These are phyloP conservation scores for Agrotis segetum DNA, from an alignment of 2,888 invertebrate species.

Conservation along the genomic window DNA sequence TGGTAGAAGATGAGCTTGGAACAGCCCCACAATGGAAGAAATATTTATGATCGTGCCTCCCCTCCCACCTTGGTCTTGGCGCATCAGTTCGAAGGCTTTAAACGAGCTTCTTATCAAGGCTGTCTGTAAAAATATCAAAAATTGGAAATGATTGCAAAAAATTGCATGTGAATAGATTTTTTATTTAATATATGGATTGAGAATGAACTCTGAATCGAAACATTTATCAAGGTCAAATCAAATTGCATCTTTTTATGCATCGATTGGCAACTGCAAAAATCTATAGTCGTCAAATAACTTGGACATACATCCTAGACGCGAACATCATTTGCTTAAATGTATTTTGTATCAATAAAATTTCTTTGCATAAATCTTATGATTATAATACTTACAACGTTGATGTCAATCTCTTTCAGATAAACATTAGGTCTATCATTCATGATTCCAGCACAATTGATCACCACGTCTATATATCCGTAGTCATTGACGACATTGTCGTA, in stretches of 20 bases:
- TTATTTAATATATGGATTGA: too few species aligned
- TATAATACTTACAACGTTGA: slow-evolving; percentile 80
- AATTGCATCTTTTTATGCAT: not conserved
- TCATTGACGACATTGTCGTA: slow-evolving; percentile 72
- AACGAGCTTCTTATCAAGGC: slow-evolving; percentile 81
- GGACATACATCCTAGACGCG: too few species aligned
- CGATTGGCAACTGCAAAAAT: slow-evolving; percentile 1
- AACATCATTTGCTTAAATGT: too few species aligned
- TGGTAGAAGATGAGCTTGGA: slow-evolving; percentile 73
- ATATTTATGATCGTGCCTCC: slow-evolving; percentile 86
- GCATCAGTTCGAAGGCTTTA: slow-evolving; percentile 82
- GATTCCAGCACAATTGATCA: slow-evolving; percentile 82
- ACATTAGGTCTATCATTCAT: slow-evolving; percentile 79
- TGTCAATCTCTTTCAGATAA: slow-evolving; percentile 78
- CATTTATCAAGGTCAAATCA: not conserved
- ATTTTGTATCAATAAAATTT: too few species aligned
- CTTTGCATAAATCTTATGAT: too few species aligned
- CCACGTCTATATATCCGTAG: slow-evolving; percentile 79
- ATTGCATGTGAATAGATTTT: not conserved
- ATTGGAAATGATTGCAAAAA: not conserved
- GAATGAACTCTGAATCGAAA: slow-evolving; percentile 15
- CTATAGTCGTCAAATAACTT: too few species aligned
- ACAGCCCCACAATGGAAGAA: slow-evolving; percentile 80
- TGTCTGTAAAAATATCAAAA: slow-evolving; percentile 73
- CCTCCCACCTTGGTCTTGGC: slow-evolving; percentile 79